Base-by-base conservation (phyloP, 2,113 vertebrate genomes). In the Pollachius pollachius region DNA sequence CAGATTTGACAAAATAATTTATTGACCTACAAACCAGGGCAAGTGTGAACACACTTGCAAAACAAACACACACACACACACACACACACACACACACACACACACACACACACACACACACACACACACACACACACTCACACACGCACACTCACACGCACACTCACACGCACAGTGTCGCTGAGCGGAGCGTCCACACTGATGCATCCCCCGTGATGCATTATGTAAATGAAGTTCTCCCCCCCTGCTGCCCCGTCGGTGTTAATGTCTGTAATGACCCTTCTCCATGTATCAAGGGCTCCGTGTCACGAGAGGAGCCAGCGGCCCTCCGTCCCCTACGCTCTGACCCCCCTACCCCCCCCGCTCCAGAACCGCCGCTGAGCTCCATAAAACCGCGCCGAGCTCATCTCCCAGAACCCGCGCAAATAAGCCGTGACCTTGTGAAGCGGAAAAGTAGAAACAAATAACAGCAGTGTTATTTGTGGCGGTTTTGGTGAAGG, bases 401-500 rank as follows among this genome's bases (percentile, higher is more conserved):
- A 48, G 41, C 41, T 9, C 41, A 48, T 48, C 11, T 8, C 11
- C 12, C 8, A 8, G 1, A 12, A 11, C 6, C 41, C 9, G 12
- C 41, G 11, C 41, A 48, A 48, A 12, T 8, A 9, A 48, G 41
- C 41, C 2, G 41, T 48, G 41, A 48, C 41, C 41, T 48, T 48
- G 41, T 48, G 41, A 13, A 48, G 41, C 8, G 11, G 41, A 90
- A 13, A 48, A 48, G 41, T 48, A 9, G 41, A 48, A 13, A 48
- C 41, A 48, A 48, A 48, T 48, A 48, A 12, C 12, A 48, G 11
- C 16, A 16, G 15, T 13, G 54, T 57, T 6, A 57, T 57, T 57
- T 48, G 41, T 48, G 30, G 30, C 6, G 30, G 30, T 34, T 34
- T 34, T 34, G 23, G 23, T 2, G 30, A 34, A 34, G 4, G 4